These are phyloP conservation scores for Otis tarda DNA, from an alignment of 2,113 vertebrate species.

Conservation along the genomic window DNA sequence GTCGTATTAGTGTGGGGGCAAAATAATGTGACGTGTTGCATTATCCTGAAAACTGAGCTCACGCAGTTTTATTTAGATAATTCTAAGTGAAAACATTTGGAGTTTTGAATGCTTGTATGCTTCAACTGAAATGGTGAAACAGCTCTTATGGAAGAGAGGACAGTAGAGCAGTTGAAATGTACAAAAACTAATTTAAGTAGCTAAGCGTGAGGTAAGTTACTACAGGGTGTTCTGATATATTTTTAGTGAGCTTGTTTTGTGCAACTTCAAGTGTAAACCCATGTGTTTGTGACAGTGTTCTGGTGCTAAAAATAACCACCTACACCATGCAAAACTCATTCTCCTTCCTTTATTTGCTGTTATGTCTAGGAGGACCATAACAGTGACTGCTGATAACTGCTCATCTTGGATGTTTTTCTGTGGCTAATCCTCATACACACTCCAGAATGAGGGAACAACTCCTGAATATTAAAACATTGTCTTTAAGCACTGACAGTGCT, in stretches of 20 bases:
- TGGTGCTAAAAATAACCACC: background rate
- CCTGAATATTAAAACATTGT: background rate
- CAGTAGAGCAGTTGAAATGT: background rate
- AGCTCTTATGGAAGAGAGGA: background rate
- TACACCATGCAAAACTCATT: background rate
- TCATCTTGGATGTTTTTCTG: background rate
- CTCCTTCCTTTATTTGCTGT: background rate
- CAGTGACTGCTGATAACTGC: background rate
- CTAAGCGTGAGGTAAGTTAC: background rate
- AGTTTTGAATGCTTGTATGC: background rate
- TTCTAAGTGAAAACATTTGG: background rate
- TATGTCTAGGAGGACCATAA: background rate
- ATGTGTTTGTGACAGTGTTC: rapidly evolving
- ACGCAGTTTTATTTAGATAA: background rate
- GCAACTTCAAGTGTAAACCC: background rate
- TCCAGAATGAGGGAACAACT: background rate
- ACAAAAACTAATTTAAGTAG: background rate
- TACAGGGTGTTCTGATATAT: background rate
- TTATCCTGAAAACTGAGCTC: background rate
- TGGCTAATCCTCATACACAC: background rate
- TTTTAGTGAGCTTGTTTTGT: background rate
- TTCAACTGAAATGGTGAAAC: background rate
- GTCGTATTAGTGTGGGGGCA: background rate
- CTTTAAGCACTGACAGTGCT: background rate
- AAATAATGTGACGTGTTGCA: background rate